Percentiles rank a stretch among this genome's conserved stretches.
These are phyloP conservation scores for crab-eating macaque (Macaca fascicularis) DNA, from an alignment of 2,113 vertebrate genomes.

Conservation along the genomic window T2T-MFA8v1.1 NC_088385.1:116541501-116542000, in stretches of 20 bases:
- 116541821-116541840: not conserved
- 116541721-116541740: not conserved
- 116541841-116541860: not conserved
- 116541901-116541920: not conserved
- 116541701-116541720: not conserved
- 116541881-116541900: not conserved
- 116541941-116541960: not conserved
- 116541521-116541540: not conserved
- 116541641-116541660: not conserved
- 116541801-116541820: not conserved
- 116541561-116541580: not conserved
- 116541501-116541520: slow-evolving; percentile 48
- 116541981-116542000: not conserved
- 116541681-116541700: no score
- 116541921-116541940: not conserved
- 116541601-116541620: not conserved
- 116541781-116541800: not conserved
- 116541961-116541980: not conserved
- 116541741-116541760: not conserved
- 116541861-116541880: not conserved
- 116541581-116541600: not conserved
- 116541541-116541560: not conserved
- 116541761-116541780: not conserved
- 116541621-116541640: not conserved
- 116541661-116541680: not conserved